These are phyloP conservation scores for Dryas iulia DNA, from an alignment of 1,140 invertebrate species.

Conservation along the genomic window DNA sequence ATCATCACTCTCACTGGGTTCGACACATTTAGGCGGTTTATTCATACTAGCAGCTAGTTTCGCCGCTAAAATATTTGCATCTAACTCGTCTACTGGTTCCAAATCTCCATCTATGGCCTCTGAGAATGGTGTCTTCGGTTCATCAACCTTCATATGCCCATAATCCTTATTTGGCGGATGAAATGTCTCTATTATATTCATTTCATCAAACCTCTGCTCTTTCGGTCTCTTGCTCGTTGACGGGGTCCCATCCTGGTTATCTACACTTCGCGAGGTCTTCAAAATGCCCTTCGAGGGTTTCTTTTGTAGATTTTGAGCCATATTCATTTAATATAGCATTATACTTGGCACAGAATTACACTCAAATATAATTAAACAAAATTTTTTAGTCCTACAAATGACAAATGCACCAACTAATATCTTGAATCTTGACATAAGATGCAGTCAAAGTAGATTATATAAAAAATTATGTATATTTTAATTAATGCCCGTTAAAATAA, in stretches of 20 bases:
- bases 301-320: conserved; percentile 82
- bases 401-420: conserved; percentile 22
- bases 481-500: too few relatives aligned
- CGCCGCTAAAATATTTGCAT: conserved; percentile 89
- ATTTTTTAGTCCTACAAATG: conserved; percentile 20
- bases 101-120: conserved; percentile 86
- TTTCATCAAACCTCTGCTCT: conserved; percentile 98
- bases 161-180: conserved; percentile 99
- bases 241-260: conserved; percentile 65
- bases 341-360: conserved; percentile 29
- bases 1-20: conserved; percentile 81
- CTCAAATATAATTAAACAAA: conserved; percentile 20
- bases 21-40: conserved; percentile 67
- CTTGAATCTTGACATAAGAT: background rate
- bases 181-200: conserved; percentile 98
- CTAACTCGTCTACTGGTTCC: conserved; percentile 87
- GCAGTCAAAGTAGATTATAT: background rate
- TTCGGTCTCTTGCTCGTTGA: conserved; percentile 83
- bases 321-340: conserved; percentile 50
- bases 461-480: too few relatives aligned
- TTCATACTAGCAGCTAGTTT: conserved; percentile 82
- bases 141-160: conserved; percentile 99
- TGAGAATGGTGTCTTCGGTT: conserved; percentile 97
- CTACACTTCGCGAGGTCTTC: conserved; percentile 93
- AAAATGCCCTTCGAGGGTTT: conserved; percentile 94